A percentile compares a stretch with the other conserved stretches of the same genome.
Evolutionary conservation across 2,113 vertebrate genomes (phyloP).

Genomic region (Platycercus adscitus): DNA sequence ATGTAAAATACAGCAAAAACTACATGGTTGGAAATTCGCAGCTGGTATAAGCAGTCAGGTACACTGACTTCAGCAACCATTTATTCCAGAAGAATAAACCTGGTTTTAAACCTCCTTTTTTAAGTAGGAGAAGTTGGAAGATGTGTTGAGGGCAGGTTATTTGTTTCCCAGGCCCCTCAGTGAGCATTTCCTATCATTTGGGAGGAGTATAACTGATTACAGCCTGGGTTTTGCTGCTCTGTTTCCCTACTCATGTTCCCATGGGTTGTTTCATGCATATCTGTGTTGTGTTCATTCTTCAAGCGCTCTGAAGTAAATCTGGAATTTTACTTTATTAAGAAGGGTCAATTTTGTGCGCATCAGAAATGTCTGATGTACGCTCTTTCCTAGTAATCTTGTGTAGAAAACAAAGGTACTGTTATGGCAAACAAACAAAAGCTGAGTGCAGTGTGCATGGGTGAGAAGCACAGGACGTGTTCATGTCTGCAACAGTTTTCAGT

Average conservation of each 20-base stretch:
- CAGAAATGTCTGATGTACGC: not conserved
- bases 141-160: not conserved
- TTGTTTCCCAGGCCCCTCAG: not conserved
- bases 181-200: not conserved
- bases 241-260: not conserved
- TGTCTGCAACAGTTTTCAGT: not conserved
- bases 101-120: not conserved
- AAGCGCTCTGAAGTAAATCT: not conserved
- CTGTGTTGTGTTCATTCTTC: not conserved
- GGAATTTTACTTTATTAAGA: not conserved
- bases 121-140: not conserved
- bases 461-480: too few species aligned
- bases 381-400: not conserved
- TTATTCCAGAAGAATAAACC: not conserved
- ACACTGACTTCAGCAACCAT: not conserved
- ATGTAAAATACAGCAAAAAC: not conserved
- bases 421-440: not conserved
- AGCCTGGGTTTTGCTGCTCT: not conserved
- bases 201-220: not conserved
- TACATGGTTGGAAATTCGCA: not conserved
- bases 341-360: not conserved
- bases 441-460: fast-evolving
- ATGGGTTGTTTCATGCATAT: not conserved
- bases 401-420: not conserved
- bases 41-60: not conserved